Evolutionary conservation across 2,113 vertebrate species (phyloP), one percentile per base, ranked within the genome.

Genomic region (Rhizomys pruinosus): DNA sequence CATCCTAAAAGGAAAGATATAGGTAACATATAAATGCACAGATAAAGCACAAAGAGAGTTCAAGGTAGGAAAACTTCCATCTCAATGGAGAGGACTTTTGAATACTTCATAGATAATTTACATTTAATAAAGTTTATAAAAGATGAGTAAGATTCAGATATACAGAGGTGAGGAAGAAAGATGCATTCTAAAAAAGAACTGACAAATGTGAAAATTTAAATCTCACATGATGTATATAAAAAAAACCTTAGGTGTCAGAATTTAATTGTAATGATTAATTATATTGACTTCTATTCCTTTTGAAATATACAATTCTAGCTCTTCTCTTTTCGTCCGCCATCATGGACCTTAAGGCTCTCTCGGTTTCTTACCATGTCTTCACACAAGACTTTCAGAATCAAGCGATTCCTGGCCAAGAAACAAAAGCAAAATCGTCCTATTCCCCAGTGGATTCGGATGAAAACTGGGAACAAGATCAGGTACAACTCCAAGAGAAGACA

Each of bases 231-330:
- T 23, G 25, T 91, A 8, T 84, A 6, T 57, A 57, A 47, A 92
- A 81, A n/a, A 7, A 95, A 71, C 52, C 66, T 84, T 68, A 69
- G 19, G 37, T 81, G 37, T 8, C 2, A 82, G 72, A 78, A 87
- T 90, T 92, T 91, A 91, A 89, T 88, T 84, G 6, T 81, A 79
- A 92, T 69, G 29, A 63, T 79, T 57, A 64, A 80, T 88, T 86
- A 3, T 61, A 76, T 88, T 87, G n/a, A 89, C 5, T 64, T 90
- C 69, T 6, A 47, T 77, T 85, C 44, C 5, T 92, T 93, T 80
- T 92, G 20, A 95, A 91, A 93, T 71, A 72, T 55, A 7, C 2
- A 80, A 79, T 3, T 88, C 78, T 93, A 6, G n/a, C n/a, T n/a
- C n/a, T n/a, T n/a, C n/a, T n/a, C n/a, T n/a, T n/a, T n/a, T n/a